Base-by-base conservation (phyloP, 1,140 invertebrate species). In the Drosophila malerkotliana region DNA sequence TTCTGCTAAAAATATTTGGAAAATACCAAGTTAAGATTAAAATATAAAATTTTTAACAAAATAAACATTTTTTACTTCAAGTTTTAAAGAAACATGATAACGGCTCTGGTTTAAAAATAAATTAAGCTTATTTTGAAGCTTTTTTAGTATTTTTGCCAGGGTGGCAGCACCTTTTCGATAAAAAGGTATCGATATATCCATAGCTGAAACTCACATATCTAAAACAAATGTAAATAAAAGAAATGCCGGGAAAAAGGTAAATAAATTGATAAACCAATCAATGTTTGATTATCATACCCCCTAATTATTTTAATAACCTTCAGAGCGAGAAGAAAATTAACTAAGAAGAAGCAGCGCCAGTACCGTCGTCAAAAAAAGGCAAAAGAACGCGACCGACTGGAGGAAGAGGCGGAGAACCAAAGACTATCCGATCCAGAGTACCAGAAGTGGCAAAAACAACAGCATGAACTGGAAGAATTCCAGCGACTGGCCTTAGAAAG, bases 261-360 rank as follows among this genome's bases (percentile, higher is more conserved):
- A 44, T 18, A 44, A 15, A 37, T 37, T 12, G 4, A 12, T 12
- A 37, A 37, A 12, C 10, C 10, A 3, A 4, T 9, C 32, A 32
- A 37, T 4, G 10, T n/a, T 3, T 4, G 7, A 52, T 52, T 18
- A 15, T 10, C 10, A 52, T n/a, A 14, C 1, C 8, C 21, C 21
- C 1, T 21, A 21, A 3, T 21, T 21, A 21, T 5, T 14, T 9
- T 4, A 15, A 52, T 30, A 4, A 30, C 1, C 24, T 9, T 1
- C 21, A 76, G 90, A 56, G 60, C 90, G 56, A 92, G 92, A 90
- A 90, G 93, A 39, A 93, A 92, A 73, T 8, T 90, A 18, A 85
- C 89, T 3, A 93, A 93, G 72, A 93, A 93, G 75, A 59, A 80
- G 26, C 90, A 92, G 82, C 72, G 93, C 48, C 92, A 93, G 67